Evolutionary conservation across 1,140 invertebrate species (phyloP).

Genomic region (Danaus melanippus): DNA sequence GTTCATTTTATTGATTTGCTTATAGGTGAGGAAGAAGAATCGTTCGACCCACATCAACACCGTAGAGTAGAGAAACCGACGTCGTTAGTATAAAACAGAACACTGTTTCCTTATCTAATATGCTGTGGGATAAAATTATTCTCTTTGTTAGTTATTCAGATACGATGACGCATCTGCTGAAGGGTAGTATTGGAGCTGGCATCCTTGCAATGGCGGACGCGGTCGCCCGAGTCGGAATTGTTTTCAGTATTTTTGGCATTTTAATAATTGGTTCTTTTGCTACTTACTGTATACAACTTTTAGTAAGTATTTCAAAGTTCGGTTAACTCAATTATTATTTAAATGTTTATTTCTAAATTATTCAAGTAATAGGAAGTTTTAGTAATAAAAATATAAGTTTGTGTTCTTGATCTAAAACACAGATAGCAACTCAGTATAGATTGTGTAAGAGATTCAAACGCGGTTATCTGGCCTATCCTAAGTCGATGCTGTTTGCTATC

Average conservation of each 20-base stretch:
- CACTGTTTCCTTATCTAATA: conserved; percentile 22
- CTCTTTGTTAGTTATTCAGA: conserved; percentile 77
- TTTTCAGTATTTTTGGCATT: conserved; percentile 76
- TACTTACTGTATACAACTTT: conserved; percentile 85
- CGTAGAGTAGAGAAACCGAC: conserved; percentile 80
- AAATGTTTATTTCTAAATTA: too few species aligned
- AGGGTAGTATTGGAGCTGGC: conserved; percentile 91
- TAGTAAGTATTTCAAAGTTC: conserved; percentile 47
- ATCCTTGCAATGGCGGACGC: conserved; percentile 92
- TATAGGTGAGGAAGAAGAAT: conserved; percentile 30
- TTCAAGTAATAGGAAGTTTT: neutral
- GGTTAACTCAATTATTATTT: too few species aligned
- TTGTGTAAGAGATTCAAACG: conserved; percentile 78
- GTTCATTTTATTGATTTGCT: conserved; percentile 2
- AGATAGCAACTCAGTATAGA: conserved; percentile 77
- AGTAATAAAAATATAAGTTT: neutral
- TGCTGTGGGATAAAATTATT: conserved; percentile 1
- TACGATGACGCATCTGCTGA: conserved; percentile 86
- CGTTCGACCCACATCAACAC: conserved; percentile 58
- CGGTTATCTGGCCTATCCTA: conserved; percentile 76
- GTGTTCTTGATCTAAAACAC: conserved; percentile 5
- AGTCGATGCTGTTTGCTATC: conserved; percentile 74
- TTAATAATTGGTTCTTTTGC: conserved; percentile 81
- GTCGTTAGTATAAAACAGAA: conserved; percentile 68
- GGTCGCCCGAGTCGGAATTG: conserved; percentile 83